These are phyloP conservation scores for Vireo griseus DNA, from an alignment of 2,797 vertebrate species.

Conservation along the genomic window DNA sequence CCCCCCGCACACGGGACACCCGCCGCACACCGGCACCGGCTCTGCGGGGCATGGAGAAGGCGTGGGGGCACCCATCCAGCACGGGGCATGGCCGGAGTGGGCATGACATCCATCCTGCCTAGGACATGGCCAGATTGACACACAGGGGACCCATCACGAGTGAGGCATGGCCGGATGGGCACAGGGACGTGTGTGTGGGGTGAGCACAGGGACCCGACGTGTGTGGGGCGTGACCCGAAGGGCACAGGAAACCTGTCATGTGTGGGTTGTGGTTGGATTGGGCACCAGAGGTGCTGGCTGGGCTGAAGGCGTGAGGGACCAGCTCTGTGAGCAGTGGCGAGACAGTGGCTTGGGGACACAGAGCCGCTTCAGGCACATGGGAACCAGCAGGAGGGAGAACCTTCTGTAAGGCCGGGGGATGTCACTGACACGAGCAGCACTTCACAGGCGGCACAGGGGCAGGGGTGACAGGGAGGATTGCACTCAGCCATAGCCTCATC, in stretches of 20 bases:
- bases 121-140: accelerated
- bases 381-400: background rate
- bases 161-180: background rate
- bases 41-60: accelerated
- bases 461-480: background rate
- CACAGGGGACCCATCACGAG: background rate
- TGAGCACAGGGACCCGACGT: background rate
- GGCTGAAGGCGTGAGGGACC: background rate
- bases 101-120: background rate
- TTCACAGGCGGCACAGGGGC: background rate
- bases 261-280: accelerated
- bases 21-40: background rate
- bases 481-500: accelerated
- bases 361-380: accelerated
- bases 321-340: background rate
- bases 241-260: accelerated
- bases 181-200: background rate
- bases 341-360: background rate
- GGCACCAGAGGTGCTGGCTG: background rate
- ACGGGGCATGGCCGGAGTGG: background rate
- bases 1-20: accelerated
- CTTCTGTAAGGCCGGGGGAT: background rate
- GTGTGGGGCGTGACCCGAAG: background rate
- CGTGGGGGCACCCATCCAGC: background rate
- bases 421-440: background rate